These are phyloP conservation scores for Drosophila ficusphila DNA, from an alignment of 1,140 invertebrate genomes.

Conservation along the genomic window DNA sequence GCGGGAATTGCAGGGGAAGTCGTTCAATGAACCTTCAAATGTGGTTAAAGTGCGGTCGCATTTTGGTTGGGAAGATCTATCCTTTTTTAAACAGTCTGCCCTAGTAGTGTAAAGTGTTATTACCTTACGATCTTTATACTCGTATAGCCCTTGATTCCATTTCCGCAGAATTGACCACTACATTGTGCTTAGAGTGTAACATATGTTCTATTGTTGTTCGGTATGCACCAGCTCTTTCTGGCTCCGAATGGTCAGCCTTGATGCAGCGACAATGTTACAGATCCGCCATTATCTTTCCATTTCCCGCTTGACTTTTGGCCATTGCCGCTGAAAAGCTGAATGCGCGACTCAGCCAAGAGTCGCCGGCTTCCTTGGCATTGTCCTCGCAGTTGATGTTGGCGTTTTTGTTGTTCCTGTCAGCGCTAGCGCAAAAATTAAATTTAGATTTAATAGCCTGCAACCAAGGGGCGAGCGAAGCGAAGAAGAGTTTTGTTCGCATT, in stretches of 20 bases:
- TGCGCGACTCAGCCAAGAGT: slow-evolving; percentile 29
- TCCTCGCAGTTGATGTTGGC: slow-evolving; percentile 22
- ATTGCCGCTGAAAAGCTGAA: slow-evolving; percentile 12
- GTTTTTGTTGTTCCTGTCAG: slow-evolving; percentile 37
- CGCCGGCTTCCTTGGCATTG: slow-evolving; percentile 22
- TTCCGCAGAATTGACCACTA: too few species aligned
- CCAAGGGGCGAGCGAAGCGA: slow-evolving; percentile 1
- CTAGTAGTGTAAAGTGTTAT: too few species aligned
- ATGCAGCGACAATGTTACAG: slow-evolving; percentile 18
- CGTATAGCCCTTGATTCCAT: too few species aligned
- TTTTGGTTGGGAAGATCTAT: too few species aligned
- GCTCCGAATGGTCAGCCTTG: background rate
- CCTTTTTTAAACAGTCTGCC: too few species aligned
- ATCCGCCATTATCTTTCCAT: slow-evolving; percentile 39
- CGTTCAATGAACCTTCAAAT: slow-evolving; percentile 70
- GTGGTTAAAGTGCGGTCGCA: slow-evolving; percentile 14
- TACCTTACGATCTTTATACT: too few species aligned
- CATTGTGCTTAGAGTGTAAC: too few species aligned
- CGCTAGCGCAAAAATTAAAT: slow-evolving; percentile 64
- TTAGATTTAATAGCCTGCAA: slow-evolving; percentile 67
- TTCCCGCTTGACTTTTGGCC: slow-evolving; percentile 37
- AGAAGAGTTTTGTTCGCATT: slow-evolving; percentile 46
- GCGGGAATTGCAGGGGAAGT: background rate
- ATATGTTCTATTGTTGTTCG: background rate
- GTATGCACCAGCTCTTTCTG: background rate